These are phyloP conservation scores for Poliocrania exsul DNA, from an alignment of 2,797 vertebrate species.

Conservation along the genomic window DNA sequence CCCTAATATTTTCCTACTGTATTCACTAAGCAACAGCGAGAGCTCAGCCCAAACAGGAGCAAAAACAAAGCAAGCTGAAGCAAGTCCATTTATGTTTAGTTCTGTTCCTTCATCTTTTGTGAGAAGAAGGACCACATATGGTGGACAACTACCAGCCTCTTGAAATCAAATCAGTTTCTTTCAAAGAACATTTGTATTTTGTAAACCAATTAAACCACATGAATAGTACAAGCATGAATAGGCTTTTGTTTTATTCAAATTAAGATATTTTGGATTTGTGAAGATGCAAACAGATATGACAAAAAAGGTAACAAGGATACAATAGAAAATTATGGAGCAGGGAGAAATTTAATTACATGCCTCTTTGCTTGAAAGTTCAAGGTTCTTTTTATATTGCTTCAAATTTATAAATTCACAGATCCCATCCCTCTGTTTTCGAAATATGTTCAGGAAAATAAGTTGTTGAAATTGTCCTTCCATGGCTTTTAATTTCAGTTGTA, in stretches of 20 bases:
- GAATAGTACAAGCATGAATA: conserved; percentile 25
- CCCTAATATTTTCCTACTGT: background rate
- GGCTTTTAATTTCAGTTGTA: background rate
- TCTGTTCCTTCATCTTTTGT: background rate
- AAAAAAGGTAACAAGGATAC: conserved; percentile 44
- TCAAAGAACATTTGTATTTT: conserved; percentile 54
- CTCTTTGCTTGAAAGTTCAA: conserved; percentile 29
- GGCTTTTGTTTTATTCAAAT: conserved; percentile 53
- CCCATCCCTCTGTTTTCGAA: conserved; percentile 6
- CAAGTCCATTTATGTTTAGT: conserved; percentile 27
- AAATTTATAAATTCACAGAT: conserved; percentile 1
- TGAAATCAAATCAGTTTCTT: conserved; percentile 28
- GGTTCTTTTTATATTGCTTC: conserved; percentile 1
- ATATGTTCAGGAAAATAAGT: conserved; percentile 21
- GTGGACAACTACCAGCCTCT: background rate
- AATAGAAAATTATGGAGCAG: conserved; percentile 45
- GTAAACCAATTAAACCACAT: conserved; percentile 51
- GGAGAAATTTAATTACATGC: conserved; percentile 54
- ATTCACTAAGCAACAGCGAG: background rate
- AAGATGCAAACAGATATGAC: conserved; percentile 46
- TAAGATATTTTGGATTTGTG: conserved; percentile 26
- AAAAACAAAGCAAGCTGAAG: conserved; percentile 57
- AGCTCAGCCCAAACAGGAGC: background rate
- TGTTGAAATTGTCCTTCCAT: background rate
- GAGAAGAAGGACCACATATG: background rate